Conservation (phyloP, 1,140 invertebrate genomes). For the Drosophila pachea region DNA sequence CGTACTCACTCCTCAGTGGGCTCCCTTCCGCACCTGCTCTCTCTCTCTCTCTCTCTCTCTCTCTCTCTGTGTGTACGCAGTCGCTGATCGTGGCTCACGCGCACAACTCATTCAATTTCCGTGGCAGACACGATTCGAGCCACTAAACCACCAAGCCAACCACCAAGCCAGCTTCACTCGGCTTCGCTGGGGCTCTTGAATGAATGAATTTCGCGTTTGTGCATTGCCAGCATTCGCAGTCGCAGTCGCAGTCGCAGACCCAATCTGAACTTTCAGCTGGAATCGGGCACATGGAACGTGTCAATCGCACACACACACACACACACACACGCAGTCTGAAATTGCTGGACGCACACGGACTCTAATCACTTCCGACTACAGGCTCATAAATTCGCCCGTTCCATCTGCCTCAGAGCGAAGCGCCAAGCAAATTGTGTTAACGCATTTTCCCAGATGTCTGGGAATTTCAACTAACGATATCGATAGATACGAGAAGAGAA, state of each 20-base stretch:
- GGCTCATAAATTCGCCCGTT: constrained; percentile 57
- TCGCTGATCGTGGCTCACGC: constrained; percentile 69
- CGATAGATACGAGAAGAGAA: too few relatives aligned
- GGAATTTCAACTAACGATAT: too few relatives aligned
- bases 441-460: constrained; percentile 33
- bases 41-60: not conserved
- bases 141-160: constrained; percentile 1
- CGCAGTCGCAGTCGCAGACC: constrained; percentile 38
- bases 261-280: constrained; percentile 37
- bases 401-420: not conserved
- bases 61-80: constrained; percentile 32
- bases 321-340: constrained; percentile 12
- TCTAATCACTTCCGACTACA: constrained; percentile 68
- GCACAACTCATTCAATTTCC: constrained; percentile 76
- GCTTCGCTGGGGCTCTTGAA: constrained; percentile 35
- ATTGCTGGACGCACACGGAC: constrained; percentile 40
- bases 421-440: constrained; percentile 30
- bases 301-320: constrained; percentile 64
- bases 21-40: not conserved
- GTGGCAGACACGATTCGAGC: constrained; percentile 63
- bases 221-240: constrained; percentile 48
- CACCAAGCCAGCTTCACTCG: constrained; percentile 5
- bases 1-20: not conserved
- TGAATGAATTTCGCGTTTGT: constrained; percentile 59
- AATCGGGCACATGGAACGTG: constrained; percentile 62